Evolutionary conservation across 2,888 invertebrate species (phyloP).

Genomic region (Andrena minutula): DNA sequence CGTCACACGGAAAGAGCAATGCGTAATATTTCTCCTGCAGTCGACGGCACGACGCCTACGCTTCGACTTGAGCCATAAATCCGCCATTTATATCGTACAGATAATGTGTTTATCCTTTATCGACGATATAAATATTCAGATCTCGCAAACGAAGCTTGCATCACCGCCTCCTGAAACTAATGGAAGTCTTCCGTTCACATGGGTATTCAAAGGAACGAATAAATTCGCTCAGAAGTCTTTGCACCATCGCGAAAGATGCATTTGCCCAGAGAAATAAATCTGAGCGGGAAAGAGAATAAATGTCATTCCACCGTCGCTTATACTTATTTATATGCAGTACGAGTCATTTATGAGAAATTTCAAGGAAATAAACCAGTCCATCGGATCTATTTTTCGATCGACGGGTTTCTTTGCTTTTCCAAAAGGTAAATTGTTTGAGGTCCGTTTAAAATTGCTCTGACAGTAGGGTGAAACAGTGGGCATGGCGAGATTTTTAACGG

Average conservation of each 20-base stretch:
- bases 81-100: conserved; percentile 70
- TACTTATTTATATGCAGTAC: neutral
- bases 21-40: conserved; percentile 71
- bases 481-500: conserved; percentile 14
- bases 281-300: conserved; percentile 1
- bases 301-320: neutral
- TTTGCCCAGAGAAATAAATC: neutral
- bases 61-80: conserved; percentile 71
- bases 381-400: no score
- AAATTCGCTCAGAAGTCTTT: conserved; percentile 11
- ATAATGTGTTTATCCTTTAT: conserved; percentile 78
- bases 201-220: neutral
- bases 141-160: conserved; percentile 61
- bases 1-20: conserved; percentile 71
- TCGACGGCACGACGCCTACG: conserved; percentile 74
- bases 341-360: neutral
- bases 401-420: no score
- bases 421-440: neutral
- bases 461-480: neutral
- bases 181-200: conserved; percentile 31
- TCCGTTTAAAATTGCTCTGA: neutral
- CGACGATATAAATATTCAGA: conserved; percentile 73
- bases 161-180: conserved; percentile 51
- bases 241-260: neutral
- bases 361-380: neutral